Base-by-base conservation (phyloP, 2,113 vertebrate genomes). In the Anser cygnoides region DNA sequence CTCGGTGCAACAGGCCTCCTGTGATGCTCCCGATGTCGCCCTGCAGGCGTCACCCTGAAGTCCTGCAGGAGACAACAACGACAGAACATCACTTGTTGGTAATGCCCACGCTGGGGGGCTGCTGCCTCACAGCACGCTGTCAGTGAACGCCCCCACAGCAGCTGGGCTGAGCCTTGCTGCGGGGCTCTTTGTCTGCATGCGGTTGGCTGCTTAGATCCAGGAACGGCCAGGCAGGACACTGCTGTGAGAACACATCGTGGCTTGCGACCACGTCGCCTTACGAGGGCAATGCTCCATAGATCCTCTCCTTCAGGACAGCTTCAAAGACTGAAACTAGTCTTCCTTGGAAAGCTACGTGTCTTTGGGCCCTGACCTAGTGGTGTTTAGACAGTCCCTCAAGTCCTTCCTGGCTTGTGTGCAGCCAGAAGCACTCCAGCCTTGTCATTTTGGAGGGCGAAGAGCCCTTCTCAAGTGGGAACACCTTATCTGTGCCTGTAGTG, bases 31-130 rank as follows among this genome's bases (percentile, higher is more conserved):
- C 0, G 1, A 4, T 1, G 16, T 20, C 1, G 9, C 7, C 46
- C 39, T 20, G 57, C 1, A 1, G 37, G 29, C n/a, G 11, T 43
- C 55, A 6, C 10, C 44, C 72, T 10, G 28, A 46, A 58, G 4
- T 70, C 83, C 97, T 97, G 18, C 20, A n/a, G 63, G 35, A 62
- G n/a, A 44, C 43, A 9, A 19, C 1, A 13, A 37, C 46, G 39
- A 21, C 14, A 20, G 33, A 29, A 3, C 11, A 2, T 39, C 21
- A 16, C 10, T 37, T 26, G 52, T 49, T 22, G 13, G 23, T 9
- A 28, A 57, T 0, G 11, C 4, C 5, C 6, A 15, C 4, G 4
- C 1, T 0, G 23, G 19, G 15, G 13, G 20, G 1, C 20, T 43
- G 22, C 49, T 50, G 29, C 11, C 46, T 20, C 23, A 33, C 13